Evolutionary conservation across 1,140 invertebrate species (phyloP).

Genomic region (Eumeta japonica): DNA sequence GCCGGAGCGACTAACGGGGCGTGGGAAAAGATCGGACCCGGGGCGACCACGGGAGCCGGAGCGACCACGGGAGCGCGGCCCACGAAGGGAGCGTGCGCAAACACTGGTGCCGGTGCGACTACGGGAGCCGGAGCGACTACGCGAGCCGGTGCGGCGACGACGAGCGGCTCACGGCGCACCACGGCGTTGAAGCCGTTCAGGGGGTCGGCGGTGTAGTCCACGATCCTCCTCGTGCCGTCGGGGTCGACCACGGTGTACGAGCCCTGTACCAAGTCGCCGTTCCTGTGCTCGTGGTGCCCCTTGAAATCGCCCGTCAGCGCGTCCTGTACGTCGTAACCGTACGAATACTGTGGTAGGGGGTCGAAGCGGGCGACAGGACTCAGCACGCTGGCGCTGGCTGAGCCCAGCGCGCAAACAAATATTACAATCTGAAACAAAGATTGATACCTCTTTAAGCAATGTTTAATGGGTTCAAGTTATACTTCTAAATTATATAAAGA

Average conservation of each 20-base stretch:
- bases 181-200: conserved; percentile 66
- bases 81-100: conserved; percentile 20
- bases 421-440: conserved; percentile 46
- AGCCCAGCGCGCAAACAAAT: conserved; percentile 43
- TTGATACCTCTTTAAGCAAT: too few species aligned
- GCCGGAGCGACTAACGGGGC: conserved; percentile 8
- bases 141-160: conserved; percentile 28
- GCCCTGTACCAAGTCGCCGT: conserved; percentile 62
- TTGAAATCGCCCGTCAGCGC: conserved; percentile 64
- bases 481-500: too few species aligned
- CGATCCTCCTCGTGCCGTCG: conserved; percentile 60
- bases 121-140: conserved; percentile 31
- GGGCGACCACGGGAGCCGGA: conserved; percentile 10
- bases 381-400: conserved; percentile 26
- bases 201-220: conserved; percentile 61
- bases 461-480: too few species aligned
- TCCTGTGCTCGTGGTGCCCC: conserved; percentile 62
- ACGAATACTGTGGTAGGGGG: conserved; percentile 62
- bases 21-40: conserved; percentile 14
- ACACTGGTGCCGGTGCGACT: neutral
- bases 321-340: conserved; percentile 63
- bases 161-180: conserved; percentile 46
- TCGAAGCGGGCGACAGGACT: conserved; percentile 34
- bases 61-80: conserved; percentile 16
- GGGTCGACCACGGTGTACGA: conserved; percentile 61